These are phyloP conservation scores for Enteromius anoplus DNA, from an alignment of 2,797 vertebrate genomes.

Conservation along the genomic window DNA sequence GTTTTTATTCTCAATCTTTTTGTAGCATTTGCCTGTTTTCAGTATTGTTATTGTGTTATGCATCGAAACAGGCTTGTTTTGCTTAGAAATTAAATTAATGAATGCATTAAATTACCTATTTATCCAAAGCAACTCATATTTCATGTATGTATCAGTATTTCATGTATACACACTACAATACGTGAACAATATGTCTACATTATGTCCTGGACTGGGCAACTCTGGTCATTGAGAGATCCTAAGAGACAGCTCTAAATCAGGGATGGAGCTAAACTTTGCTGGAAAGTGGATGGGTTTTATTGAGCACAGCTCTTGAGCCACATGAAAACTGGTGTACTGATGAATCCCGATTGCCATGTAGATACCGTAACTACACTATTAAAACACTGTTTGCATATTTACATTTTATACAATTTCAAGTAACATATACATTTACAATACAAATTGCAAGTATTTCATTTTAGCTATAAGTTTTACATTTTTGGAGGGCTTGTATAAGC, in stretches of 20 bases:
- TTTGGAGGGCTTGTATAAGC: not conserved
- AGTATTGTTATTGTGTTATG: not conserved
- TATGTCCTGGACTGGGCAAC: not conserved
- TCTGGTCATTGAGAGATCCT: no score
- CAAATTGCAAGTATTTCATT: not conserved
- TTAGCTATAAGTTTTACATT: no score
- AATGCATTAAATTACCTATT: not conserved
- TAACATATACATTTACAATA: not conserved
- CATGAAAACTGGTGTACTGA: not conserved
- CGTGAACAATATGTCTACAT: not conserved
- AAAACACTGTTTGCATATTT: not conserved
- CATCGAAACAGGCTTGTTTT: not conserved
- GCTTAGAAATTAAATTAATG: not conserved
- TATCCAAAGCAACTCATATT: not conserved
- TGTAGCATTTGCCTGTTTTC: not conserved
- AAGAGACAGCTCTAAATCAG: not conserved
- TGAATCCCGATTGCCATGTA: not conserved
- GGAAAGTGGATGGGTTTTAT: not conserved
- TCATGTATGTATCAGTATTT: not conserved
- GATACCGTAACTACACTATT: not conserved
- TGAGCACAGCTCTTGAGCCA: not conserved
- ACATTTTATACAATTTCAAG: not conserved
- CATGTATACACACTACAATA: not conserved
- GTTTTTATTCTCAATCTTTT: not conserved
- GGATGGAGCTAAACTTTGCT: not conserved